Base-by-base conservation (phyloP, 2,113 vertebrate genomes). In the Suncus etruscus region DNA sequence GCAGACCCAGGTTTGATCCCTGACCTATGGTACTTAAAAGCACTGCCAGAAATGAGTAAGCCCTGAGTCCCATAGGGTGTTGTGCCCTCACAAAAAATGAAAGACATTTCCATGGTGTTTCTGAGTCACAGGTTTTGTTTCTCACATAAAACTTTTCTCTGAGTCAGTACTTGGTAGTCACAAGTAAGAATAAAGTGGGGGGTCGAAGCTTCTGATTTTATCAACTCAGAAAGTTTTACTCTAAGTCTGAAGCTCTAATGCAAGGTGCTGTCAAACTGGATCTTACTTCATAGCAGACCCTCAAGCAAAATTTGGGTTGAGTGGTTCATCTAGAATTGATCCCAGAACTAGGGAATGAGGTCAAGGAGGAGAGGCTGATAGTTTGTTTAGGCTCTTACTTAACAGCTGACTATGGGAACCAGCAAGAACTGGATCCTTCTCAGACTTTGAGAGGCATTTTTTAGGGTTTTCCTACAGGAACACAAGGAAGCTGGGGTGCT, bases 381-480 rank as follows among this genome's bases (percentile, higher is more conserved):
- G 61, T 1, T 39, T 1, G 2, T 5, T 1, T 1, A 3, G 24
- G 18, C 27, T 6, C 0, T 6, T 39, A 25, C 8, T 1, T 18
- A 65, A 45, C 1, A 25, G 79, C 32, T 54, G 69, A 32, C 63
- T 0, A 0, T 66, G 25, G 39, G 22, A 29, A 78, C 45, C n/a
- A 22, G 25, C 1, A 24, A 25, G 66, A 0, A 0, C 47, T 16
- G 47, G 61, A 22, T 7, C 48, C 22, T 51, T 39, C 39, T 10
- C 29, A 54, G 83, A 79, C 6, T 54, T 31, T 20, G 24, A 2
- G 27, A 39, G 50, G 39, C 18, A 29, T 6, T 0, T 32, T 8
- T 50, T 31, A 51, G 65, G 27, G 66, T 20, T 76, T 58, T 66
- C 11, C 47, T 61, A 20, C 2, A 2, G 11, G 39, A 22, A 0